Conservation (phyloP, 2,797 vertebrate species). For the Xiphophorus birchmanni region DNA sequence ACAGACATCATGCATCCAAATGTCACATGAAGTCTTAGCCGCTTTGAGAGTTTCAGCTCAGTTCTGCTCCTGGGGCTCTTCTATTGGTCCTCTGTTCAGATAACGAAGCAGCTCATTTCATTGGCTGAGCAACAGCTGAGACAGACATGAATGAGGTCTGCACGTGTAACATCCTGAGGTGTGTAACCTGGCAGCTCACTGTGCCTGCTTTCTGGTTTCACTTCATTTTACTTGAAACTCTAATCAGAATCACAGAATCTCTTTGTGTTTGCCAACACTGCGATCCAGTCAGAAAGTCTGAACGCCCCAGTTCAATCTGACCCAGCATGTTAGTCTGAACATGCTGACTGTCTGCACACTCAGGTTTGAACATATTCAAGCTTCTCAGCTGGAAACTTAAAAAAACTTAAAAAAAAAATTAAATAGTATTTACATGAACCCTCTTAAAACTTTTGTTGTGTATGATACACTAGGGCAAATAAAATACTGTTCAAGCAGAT, state of each 20-base stretch:
- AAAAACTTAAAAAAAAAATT: neutral
- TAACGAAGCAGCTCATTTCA: neutral
- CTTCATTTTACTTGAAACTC: conserved; percentile 6
- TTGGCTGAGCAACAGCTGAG: neutral
- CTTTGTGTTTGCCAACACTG: neutral
- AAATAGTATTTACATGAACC: neutral
- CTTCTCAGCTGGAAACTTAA: neutral
- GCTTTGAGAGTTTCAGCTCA: neutral
- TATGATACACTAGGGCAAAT: too few species aligned
- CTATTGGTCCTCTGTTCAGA: neutral
- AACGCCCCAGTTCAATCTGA: neutral
- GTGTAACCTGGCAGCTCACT: neutral
- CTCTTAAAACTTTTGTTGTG: too few species aligned
- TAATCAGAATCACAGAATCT: neutral
- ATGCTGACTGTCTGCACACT: neutral
- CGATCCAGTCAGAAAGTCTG: neutral
- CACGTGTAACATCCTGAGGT: neutral
- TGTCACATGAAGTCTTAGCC: neutral
- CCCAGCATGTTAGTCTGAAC: neutral
- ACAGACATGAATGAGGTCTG: neutral
- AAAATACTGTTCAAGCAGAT: too few species aligned
- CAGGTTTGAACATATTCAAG: neutral
- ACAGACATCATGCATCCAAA: too few species aligned
- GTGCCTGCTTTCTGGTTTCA: neutral
- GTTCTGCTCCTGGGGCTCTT: neutral